phyloP scores from a whole-genome alignment of 2,797 vertebrate species.

The Champsocephalus esox region DNA sequence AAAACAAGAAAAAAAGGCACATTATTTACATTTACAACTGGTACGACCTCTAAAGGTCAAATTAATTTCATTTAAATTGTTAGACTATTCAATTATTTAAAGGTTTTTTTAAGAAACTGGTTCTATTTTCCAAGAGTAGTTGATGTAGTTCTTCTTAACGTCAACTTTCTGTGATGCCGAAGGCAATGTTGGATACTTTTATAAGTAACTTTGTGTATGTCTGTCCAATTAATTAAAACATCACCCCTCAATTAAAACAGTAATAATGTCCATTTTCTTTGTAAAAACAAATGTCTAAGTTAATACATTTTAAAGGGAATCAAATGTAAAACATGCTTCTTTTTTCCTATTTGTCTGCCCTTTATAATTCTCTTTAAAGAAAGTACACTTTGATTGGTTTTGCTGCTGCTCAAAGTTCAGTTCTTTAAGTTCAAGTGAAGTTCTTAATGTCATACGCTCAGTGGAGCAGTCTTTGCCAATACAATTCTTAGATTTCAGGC shows the following conservation, averaged over 20 bases:
- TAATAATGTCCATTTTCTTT: constrained; percentile 48
- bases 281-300: constrained; percentile 55
- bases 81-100: not conserved
- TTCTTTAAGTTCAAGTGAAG: too few species aligned
- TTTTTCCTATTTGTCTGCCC: not conserved
- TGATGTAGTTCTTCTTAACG: not conserved
- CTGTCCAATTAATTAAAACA: constrained; percentile 1
- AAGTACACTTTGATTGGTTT: not conserved
- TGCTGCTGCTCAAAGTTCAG: not conserved
- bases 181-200: not conserved
- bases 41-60: not conserved
- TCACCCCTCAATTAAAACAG: constrained; percentile 25
- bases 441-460: too few species aligned
- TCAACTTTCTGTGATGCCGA: not conserved
- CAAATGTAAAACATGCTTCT: constrained; percentile 16
- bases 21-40: not conserved
- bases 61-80: too few species aligned
- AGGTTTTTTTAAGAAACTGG: not conserved
- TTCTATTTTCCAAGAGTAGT: not conserved
- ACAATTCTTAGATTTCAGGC: too few species aligned
- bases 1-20: not conserved
- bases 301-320: constrained; percentile 67
- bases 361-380: not conserved
- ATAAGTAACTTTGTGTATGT: not conserved
- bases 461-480: too few species aligned